These are phyloP conservation scores for Amphimallon solstitiale DNA, from an alignment of 2,888 invertebrate species.

Conservation along the genomic window DNA sequence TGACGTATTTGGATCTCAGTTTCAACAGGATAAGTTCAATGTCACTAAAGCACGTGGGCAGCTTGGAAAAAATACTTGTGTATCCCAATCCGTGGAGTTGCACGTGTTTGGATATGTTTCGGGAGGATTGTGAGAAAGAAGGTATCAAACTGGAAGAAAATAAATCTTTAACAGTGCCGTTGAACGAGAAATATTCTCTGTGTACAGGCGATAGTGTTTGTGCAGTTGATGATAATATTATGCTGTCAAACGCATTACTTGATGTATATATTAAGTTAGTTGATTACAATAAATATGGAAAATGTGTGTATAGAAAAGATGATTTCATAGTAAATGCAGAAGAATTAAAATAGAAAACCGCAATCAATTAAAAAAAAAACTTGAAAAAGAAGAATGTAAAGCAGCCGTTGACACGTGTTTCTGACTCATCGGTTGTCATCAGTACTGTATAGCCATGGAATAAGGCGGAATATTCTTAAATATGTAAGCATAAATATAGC, in stretches of 20 bases:
- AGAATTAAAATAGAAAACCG: too few species aligned
- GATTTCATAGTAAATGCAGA: background rate
- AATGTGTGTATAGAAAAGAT: background rate
- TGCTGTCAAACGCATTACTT: background rate
- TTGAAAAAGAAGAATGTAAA: too few species aligned
- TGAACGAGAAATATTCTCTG: background rate
- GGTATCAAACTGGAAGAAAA: background rate
- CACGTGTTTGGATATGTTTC: background rate
- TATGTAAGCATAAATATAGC: too few species aligned
- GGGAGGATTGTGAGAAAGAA: background rate
- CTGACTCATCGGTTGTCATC: too few species aligned
- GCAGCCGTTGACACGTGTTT: too few species aligned
- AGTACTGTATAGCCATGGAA: too few species aligned
- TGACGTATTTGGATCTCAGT: background rate
- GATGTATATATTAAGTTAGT: background rate
- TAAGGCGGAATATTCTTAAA: too few species aligned
- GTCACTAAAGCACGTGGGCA: background rate
- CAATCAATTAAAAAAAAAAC: too few species aligned
- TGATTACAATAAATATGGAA: conserved; percentile 5
- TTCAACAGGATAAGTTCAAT: conserved; percentile 15
- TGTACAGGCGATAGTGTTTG: background rate
- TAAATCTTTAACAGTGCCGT: background rate
- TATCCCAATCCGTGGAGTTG: conserved; percentile 11
- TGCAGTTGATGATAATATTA: background rate
- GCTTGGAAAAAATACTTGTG: background rate